Evolutionary conservation across 1,140 invertebrate species (phyloP).

Genomic region (Danaus plexippus): DNA sequence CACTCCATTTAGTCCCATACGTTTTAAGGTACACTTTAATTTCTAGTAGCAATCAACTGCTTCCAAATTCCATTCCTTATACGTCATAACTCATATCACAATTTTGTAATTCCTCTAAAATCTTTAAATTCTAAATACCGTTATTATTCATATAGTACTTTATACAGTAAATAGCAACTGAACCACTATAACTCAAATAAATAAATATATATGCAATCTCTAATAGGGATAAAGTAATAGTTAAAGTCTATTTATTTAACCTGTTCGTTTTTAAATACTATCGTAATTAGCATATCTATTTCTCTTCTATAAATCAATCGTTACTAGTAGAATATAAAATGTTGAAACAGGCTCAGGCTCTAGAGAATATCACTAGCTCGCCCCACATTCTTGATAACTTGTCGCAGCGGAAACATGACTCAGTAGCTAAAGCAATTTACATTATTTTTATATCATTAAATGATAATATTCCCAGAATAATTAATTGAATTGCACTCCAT

Average conservation of each 20-base stretch:
- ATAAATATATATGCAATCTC: too few relatives aligned
- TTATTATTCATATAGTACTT: too few relatives aligned
- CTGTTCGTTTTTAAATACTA: too few relatives aligned
- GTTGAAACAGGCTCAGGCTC: constrained; percentile 32
- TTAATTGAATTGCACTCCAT: constrained; percentile 14
- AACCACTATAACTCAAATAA: too few relatives aligned
- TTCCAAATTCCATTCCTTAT: constrained; percentile 12
- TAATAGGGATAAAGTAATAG: too few relatives aligned
- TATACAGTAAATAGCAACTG: too few relatives aligned
- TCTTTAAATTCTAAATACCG: too few relatives aligned
- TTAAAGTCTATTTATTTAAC: too few relatives aligned
- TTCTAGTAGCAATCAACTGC: constrained; percentile 1
- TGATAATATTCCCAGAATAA: constrained; percentile 11
- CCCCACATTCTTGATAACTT: constrained; percentile 63
- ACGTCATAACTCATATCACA: constrained; percentile 25
- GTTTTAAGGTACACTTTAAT: constrained; percentile 42
- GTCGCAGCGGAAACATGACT: constrained; percentile 55
- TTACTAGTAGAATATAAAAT: constrained; percentile 22
- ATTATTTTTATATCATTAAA: constrained; percentile 28
- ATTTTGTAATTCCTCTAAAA: too few relatives aligned
- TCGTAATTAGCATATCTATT: too few relatives aligned
- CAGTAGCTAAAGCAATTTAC: constrained; percentile 45
- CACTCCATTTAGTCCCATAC: constrained; percentile 29
- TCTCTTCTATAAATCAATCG: constrained; percentile 11
- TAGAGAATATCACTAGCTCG: constrained; percentile 49